Percentiles rank a stretch among this genome's conserved stretches.
Conservation (phyloP, 2,888 invertebrate genomes). For the Drosophila hamatofila region DNA sequence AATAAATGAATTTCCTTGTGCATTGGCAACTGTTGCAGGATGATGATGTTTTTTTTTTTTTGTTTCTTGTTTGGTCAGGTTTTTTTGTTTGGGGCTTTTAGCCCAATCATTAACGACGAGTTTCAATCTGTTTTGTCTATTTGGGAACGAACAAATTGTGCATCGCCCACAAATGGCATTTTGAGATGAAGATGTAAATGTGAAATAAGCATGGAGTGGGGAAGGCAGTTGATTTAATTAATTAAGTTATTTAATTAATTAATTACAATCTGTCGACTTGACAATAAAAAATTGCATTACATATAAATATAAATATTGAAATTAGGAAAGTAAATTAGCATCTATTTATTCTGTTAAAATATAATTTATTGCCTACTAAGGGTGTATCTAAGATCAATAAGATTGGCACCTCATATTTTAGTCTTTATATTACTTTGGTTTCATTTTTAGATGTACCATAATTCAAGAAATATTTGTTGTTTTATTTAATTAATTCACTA, state of each 20-base stretch:
- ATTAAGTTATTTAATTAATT: too few species aligned
- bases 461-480: not conserved
- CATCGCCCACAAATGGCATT: conserved; percentile 8
- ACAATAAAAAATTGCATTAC: too few species aligned
- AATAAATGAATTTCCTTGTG: conserved; percentile 29
- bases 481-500: not conserved
- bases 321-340: not conserved
- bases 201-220: not conserved
- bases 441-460: not conserved
- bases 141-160: not conserved
- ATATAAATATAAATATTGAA: not conserved
- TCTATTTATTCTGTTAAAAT: not conserved
- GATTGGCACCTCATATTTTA: not conserved
- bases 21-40: conserved; percentile 22
- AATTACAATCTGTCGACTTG: too few species aligned
- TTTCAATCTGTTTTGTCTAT: conserved; percentile 13
- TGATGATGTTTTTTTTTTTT: not conserved
- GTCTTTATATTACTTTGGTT: not conserved
- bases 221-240: too few species aligned
- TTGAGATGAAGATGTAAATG: not conserved
- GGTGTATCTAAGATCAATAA: not conserved
- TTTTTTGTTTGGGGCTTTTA: not conserved
- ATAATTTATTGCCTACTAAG: not conserved
- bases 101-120: conserved; percentile 22
- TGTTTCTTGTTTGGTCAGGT: not conserved